These are phyloP conservation scores for Ashinkailepas kermadecensis DNA, from an alignment of 2,888 invertebrate species.

Conservation along the genomic window DNA sequence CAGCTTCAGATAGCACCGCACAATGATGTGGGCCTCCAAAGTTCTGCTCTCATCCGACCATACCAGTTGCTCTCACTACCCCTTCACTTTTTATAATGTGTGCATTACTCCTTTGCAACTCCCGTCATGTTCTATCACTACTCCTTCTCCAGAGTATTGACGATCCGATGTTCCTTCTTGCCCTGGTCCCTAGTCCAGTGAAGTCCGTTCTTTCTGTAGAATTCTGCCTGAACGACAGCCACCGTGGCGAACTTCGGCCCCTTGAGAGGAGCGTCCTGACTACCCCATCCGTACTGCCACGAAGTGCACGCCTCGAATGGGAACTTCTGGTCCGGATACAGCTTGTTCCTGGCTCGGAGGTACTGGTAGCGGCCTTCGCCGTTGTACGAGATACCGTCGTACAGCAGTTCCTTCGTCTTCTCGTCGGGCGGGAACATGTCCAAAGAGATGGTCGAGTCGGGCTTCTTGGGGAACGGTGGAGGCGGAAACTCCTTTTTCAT, in stretches of 20 bases:
- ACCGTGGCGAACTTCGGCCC: neutral
- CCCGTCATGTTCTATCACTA: neutral
- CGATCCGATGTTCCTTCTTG: neutral
- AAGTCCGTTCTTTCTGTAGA: neutral
- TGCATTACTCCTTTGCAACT: neutral
- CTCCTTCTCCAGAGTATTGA: neutral
- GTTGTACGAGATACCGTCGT: constrained; percentile 19
- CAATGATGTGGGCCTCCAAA: too few species aligned
- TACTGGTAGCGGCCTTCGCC: constrained; percentile 11
- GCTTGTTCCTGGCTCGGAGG: neutral
- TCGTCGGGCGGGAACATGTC: neutral
- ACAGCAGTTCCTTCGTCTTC: neutral
- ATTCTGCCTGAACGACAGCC: neutral
- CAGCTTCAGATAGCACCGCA: too few species aligned
- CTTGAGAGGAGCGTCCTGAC: neutral
- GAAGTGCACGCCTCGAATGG: neutral
- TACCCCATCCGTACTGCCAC: constrained; percentile 17
- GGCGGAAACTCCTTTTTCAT: neutral
- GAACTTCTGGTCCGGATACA: neutral
- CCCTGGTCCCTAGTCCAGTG: neutral
- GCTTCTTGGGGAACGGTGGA: neutral
- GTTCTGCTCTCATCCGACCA: too few species aligned
- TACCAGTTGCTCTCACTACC: too few species aligned
- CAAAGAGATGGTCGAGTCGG: neutral
- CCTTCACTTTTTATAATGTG: too few species aligned